phyloP scores from a whole-genome alignment of 2,113 vertebrate genomes.

The Ceyx margarethae region DNA sequence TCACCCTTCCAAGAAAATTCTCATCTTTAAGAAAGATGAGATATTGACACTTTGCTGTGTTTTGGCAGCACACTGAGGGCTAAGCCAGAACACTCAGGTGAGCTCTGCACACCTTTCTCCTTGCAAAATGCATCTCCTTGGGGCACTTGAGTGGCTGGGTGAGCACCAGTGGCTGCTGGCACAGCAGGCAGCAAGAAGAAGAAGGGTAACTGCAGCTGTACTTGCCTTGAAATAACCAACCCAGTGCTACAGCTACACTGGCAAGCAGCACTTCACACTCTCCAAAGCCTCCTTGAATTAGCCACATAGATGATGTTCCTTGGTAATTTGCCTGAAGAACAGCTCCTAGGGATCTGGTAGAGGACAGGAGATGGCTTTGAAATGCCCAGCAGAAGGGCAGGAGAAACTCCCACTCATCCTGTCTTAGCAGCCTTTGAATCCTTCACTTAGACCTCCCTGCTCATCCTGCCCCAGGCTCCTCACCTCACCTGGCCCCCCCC shows the following conservation, averaged over 20 bases:
- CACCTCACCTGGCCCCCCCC: background rate
- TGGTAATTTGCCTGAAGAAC: background rate
- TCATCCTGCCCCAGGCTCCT: background rate
- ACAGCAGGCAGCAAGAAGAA: background rate
- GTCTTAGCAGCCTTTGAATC: background rate
- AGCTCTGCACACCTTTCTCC: background rate
- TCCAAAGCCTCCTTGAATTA: background rate
- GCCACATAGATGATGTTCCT: background rate
- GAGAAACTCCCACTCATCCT: background rate
- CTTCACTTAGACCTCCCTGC: background rate
- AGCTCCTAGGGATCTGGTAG: background rate
- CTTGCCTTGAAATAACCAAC: background rate
- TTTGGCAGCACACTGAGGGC: background rate
- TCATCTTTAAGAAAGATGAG: background rate
- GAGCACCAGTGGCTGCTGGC: background rate
- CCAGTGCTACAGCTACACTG: background rate
- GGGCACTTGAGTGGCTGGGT: background rate
- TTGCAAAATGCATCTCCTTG: background rate
- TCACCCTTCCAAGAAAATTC: background rate
- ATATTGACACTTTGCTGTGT: background rate
- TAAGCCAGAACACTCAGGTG: background rate
- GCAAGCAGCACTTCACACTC: background rate
- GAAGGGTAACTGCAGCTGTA: background rate
- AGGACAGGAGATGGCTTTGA: background rate
- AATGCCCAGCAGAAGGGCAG: background rate